Evolutionary conservation across 2,113 vertebrate species (phyloP).

Genomic region (Xenotilapia flavipinnis): DNA sequence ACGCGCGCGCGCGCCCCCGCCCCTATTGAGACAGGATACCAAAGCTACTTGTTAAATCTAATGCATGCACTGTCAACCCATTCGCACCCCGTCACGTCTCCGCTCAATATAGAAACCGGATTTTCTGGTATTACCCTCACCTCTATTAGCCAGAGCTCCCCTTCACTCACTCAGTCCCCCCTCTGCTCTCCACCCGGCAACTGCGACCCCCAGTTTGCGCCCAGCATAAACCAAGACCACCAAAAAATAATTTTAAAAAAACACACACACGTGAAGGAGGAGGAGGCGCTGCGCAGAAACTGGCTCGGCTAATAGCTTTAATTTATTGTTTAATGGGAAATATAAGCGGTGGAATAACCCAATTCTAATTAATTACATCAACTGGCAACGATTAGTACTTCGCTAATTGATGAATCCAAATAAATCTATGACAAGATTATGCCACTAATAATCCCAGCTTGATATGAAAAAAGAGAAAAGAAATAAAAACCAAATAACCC

Average conservation of each 20-base stretch:
- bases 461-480: background rate
- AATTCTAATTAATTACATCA: conserved; percentile 50
- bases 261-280: background rate
- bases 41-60: conserved; percentile 80
- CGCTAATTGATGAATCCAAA: conserved; percentile 53
- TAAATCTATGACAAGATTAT: conserved; percentile 57
- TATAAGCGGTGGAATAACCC: conserved; percentile 45
- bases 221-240: conserved; percentile 15
- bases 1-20: background rate
- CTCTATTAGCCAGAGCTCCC: conserved; percentile 62
- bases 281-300: background rate
- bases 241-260: accelerated
- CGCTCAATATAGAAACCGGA: conserved; percentile 82
- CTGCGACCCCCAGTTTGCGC: conserved; percentile 35
- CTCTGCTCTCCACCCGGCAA: background rate
- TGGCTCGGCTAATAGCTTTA: conserved; percentile 17
- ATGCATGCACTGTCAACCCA: conserved; percentile 78
- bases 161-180: background rate
- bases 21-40: conserved; percentile 68
- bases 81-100: conserved; percentile 83
- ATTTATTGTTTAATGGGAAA: conserved; percentile 46
- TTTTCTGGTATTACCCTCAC: conserved; percentile 79
- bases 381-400: conserved; percentile 47
- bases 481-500: conserved; percentile 11
- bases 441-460: conserved; percentile 15